Evolutionary conservation across 2,797 vertebrate species (phyloP), one percentile per base, ranked within the genome.

Genomic region (Aplochiton taeniatus): DNA sequence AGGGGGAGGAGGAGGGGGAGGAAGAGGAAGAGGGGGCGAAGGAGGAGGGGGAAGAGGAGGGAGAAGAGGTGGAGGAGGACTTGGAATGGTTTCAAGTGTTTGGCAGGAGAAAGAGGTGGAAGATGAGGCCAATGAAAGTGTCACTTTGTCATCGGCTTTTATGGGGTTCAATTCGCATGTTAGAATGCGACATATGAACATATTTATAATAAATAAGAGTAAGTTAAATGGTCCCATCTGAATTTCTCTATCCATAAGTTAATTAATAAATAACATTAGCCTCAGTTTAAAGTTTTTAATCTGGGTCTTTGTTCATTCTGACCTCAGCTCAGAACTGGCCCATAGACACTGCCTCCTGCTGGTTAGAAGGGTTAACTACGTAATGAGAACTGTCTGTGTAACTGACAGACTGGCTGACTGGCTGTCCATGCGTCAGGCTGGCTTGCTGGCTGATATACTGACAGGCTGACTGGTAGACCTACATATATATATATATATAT

Each of bases 311-410:
- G 20, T 45, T 17, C 1, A 20, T 8, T 42, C 9, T 53, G 31
- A 61, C 66, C 69, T 66, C 60, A 71, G 54, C 61, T 61, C 42
- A 55, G 70, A n/a, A n/a, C 72, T 66, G 70, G 73, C 71, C 75
- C 72, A 73, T 62, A 69, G 68, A 83, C 55, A 82, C 84, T 86
- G 88, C 91, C 90, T 89, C 85, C 87, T 90, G 80, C 88, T 91
- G 91, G 90, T 61, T 61, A 61, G 61, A 50, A 55, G 69, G 50
- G 65, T 17, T 71, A 77, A 66, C 67, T 66, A 62, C 62, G 55
- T 61, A 20, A 16, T 48, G 43, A n/a, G 50, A 42, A 55, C 54
- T 42, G 11, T n/a, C n/a, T 54, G 43, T 16, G 19, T 12, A 16
- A 45, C 43, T 41, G 44, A 54, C 44, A 51, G 54, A 44, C 57